These are phyloP conservation scores for Epinephelus coioides DNA, from an alignment of 2,797 vertebrate species.

Conservation along the genomic window DNA sequence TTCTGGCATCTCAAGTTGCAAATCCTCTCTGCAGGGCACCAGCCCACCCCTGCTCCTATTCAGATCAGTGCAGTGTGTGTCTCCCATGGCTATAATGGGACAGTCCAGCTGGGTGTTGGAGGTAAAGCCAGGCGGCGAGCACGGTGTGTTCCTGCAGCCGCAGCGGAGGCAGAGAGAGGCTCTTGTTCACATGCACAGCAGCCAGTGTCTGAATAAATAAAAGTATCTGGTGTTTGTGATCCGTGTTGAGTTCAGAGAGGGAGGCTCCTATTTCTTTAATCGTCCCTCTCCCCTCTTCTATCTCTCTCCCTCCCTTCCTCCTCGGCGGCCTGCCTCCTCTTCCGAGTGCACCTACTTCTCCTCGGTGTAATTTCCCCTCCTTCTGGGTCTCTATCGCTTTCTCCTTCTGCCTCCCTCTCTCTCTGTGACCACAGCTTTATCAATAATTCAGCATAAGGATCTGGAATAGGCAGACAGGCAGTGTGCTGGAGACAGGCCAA, in stretches of 20 bases:
- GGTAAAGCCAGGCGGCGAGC: conserved; percentile 48
- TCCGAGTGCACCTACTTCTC: conserved; percentile 36
- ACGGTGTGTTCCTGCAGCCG: conserved; percentile 73
- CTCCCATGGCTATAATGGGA: conserved; percentile 46
- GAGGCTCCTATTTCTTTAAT: conserved; percentile 85
- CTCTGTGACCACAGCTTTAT: conserved; percentile 73
- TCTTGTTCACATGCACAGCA: conserved; percentile 80
- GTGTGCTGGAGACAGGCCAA: conserved; percentile 70
- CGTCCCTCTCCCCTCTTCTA: conserved; percentile 53
- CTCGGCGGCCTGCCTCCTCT: conserved; percentile 23
- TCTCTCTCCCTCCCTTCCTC: conserved; percentile 29
- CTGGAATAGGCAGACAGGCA: conserved; percentile 78
- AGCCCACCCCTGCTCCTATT: neutral
- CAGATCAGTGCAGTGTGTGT: neutral
- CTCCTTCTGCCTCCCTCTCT: conserved; percentile 34
- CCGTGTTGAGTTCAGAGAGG: conserved; percentile 81
- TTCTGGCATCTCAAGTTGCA: conserved; percentile 19
- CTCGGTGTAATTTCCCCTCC: conserved; percentile 41
- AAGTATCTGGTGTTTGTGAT: conserved; percentile 87
- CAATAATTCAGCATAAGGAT: conserved; percentile 87
- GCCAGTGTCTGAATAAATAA: conserved; percentile 88
- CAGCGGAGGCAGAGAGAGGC: conserved; percentile 55
- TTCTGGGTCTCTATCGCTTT: conserved; percentile 49
- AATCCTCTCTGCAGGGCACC: neutral
- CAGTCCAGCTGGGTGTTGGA: conserved; percentile 53